phyloP scores from a whole-genome alignment of 1,140 invertebrate species.

The Camponotus floridanus region DNA sequence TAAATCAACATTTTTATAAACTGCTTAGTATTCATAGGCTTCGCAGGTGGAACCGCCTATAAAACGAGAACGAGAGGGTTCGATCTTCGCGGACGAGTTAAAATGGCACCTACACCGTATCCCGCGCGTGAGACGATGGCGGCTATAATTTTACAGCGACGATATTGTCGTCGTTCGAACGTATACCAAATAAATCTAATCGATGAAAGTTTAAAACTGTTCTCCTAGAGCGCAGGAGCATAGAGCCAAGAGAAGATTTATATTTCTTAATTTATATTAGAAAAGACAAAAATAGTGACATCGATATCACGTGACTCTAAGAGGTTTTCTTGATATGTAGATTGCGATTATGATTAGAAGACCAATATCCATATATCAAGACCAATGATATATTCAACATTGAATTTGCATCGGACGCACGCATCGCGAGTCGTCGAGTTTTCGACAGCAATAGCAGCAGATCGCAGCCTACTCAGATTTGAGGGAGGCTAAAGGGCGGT shows the following conservation, averaged over 20 bases:
- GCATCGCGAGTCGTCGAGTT: conserved; percentile 75
- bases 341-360: background rate
- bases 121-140: conserved; percentile 56
- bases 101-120: conserved; percentile 58
- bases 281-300: background rate
- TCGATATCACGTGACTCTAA: background rate
- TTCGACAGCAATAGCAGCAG: conserved; percentile 67
- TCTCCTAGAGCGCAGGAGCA: background rate
- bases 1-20: conserved; percentile 86
- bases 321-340: background rate
- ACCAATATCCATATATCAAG: no score
- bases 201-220: conserved; percentile 39
- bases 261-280: conserved; percentile 28
- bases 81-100: conserved; percentile 70
- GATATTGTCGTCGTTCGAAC: conserved; percentile 73
- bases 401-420: conserved; percentile 83
- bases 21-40: conserved; percentile 85
- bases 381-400: conserved; percentile 79
- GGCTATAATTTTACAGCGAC: conserved; percentile 79
- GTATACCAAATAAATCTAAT: conserved; percentile 48
- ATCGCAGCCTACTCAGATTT: conserved; percentile 82
- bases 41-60: conserved; percentile 73
- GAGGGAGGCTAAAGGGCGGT: conserved; percentile 61
- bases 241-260: background rate
- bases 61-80: conserved; percentile 76